Evolutionary conservation across 2,797 vertebrate genomes (phyloP), one percentile per base, ranked within the genome.

Genomic region (Eleutherodactylus coqui): DNA sequence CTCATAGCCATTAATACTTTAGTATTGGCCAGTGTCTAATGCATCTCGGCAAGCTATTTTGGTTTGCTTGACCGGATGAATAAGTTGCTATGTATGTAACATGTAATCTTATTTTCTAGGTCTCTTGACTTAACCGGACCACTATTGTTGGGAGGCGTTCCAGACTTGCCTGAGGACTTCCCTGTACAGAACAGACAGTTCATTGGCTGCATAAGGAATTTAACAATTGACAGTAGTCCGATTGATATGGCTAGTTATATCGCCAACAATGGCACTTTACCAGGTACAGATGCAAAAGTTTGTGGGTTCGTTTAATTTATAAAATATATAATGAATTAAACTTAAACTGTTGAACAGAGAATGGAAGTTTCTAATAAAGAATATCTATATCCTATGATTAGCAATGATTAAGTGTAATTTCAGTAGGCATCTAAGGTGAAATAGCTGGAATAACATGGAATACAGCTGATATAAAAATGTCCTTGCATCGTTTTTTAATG

Each of bases 101-200:
- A 4, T 45, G 10, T 43, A 53, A 77, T 16, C 29, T 76, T 2
- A 53, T 14, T 89, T 81, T 89, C 3, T 91, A 99, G 98, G 88
- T 99, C 98, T n/a, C 90, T 99, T 93, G 98, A 99, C 87, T 93
- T 99, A 85, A 99, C 98, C 0, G 98, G 98, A 0, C 98, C 98
- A 0, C 94, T 99, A 78, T 92, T 99, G 29, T 96, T 99, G 14
- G 98, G 98, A 0, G 98, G 98, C 0, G 97, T 99, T 86, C 98
- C 98, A 85, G 96, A 99, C 92, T 94, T 99, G 72, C 98, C 98
- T 0, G 98, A 99, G 88, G 97, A 97, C 91, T 99, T 99, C 87
- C 98, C 98, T 0, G 96, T 99, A 88, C 94, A 93, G 86, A 99
- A 97, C 93, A 95, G 97, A 14, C 95, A 99, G 91, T 99, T 99